phyloP scores from a whole-genome alignment of 2,113 vertebrate species.

The Paracanthobrama guichenoti region DNA sequence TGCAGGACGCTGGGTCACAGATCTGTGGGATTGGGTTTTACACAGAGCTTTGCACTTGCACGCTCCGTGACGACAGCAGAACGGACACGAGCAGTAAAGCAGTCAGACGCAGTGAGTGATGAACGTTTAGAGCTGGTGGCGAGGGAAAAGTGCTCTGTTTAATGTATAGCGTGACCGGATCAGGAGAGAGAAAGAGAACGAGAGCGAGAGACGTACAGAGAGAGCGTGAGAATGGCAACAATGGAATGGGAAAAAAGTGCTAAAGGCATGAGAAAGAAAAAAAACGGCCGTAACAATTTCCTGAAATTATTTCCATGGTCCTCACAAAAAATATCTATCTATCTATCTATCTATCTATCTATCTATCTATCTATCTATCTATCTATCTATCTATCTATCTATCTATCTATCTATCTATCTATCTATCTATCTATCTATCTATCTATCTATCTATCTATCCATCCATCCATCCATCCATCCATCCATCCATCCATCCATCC shows the following conservation, averaged over 20 bases:
- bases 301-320: background rate
- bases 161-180: conserved; percentile 69
- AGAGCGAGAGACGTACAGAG: background rate
- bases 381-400: background rate
- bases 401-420: background rate
- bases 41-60: conserved; percentile 41
- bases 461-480: background rate
- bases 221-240: conserved; percentile 12
- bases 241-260: background rate
- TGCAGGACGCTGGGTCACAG: background rate
- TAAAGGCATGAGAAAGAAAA: background rate
- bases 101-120: conserved; percentile 64
- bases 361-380: background rate
- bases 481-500: background rate
- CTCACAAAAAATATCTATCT: background rate
- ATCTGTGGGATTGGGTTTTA: conserved; percentile 30
- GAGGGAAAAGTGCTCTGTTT: conserved; percentile 64
- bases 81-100: conserved; percentile 58
- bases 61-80: conserved; percentile 35
- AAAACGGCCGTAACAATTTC: background rate
- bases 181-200: background rate
- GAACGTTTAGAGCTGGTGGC: conserved; percentile 53
- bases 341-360: background rate
- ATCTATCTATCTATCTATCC: background rate
- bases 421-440: background rate